A percentile compares a stretch with the other conserved stretches of the same genome.
Evolutionary conservation across 2,113 vertebrate genomes (phyloP).

Genomic region (Pyrgilauda ruficollis): DNA sequence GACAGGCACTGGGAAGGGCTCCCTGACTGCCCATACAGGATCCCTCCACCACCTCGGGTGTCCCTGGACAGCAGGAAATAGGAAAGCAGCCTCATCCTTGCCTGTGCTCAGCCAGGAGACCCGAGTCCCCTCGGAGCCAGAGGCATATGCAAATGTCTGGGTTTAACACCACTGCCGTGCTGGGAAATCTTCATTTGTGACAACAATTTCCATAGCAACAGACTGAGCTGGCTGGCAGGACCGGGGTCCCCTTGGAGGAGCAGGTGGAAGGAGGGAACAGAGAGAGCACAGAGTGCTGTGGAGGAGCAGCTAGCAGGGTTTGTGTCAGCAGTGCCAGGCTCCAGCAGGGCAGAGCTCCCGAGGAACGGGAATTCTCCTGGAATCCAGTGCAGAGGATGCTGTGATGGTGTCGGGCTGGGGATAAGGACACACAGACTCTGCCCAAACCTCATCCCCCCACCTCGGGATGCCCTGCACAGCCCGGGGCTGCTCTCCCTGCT

Average conservation of each 20-base stretch:
- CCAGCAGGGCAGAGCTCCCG: background rate
- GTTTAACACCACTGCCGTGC: slow-evolving; percentile 3
- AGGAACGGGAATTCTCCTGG: background rate
- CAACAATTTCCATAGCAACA: slow-evolving; percentile 65
- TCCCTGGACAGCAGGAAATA: background rate
- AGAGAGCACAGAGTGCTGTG: background rate
- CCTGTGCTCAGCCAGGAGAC: background rate
- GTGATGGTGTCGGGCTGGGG: fast-evolving
- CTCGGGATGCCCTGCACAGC: background rate
- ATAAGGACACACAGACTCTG: fast-evolving
- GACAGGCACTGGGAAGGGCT: background rate
- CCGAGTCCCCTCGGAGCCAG: background rate
- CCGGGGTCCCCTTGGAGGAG: slow-evolving; percentile 13
- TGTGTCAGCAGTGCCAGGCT: background rate
- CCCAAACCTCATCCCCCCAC: background rate
- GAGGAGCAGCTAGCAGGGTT: background rate
- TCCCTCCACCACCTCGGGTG: no score
- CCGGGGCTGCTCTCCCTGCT: background rate
- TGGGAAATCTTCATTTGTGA: slow-evolving; percentile 56
- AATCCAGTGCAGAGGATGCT: background rate
- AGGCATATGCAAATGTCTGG: slow-evolving; percentile 35
- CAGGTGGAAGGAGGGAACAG: background rate
- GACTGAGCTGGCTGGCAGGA: background rate
- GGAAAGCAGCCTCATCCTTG: background rate
- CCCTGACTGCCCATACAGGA: background rate